Base-by-base conservation (phyloP, 2,888 invertebrate species). In the Marasmarcha lunaedactyla region DNA sequence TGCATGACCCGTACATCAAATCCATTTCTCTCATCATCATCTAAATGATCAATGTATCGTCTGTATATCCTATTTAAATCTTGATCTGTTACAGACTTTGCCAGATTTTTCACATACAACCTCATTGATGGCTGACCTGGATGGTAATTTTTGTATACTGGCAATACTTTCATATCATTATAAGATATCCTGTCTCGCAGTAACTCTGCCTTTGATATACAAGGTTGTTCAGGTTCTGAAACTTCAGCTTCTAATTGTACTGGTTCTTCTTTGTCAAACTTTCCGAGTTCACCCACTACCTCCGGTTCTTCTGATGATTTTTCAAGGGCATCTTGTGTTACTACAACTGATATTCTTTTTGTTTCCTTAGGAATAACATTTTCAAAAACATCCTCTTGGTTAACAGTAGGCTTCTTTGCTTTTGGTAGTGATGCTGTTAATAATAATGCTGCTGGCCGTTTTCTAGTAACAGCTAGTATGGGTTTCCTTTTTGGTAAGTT, bases 21-120 rank as follows among this genome's bases (percentile, higher is more conserved):
- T 35, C 79, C 78, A 44, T 76, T 76, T 7, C 72, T 63, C 37
- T 84, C 74, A 36, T 78, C 71, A 42, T 70, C 70, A 14, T 68
- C 54, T 39, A 72, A 54, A 33, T 66, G 58, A 43, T 74, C 59
- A 2, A 79, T 61, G 58, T 90, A 95, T 38, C 90, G 84, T 43
- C 87, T 88, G 63, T 90, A 97, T 47, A 97, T 89, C 48, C 86
- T 86, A 51, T 88, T 87, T 2, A 97, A 73, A 74, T 94, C 93
- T 50, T 87, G 84, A 37, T 88, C 86, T n/a, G 87, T 87, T 0
- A 92, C 91, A 48, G 88, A 87, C 77, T 94, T 96, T 0, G 91
- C 87, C 37, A 97, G 86, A 79, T 97, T 97, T 65, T 97, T 97
- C 15, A 97, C 89, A 57, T 97, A 97, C n/a, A 97, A 71, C 46